Evolutionary conservation across 1,140 invertebrate species (phyloP), one percentile per base, ranked within the genome.

Genomic region (Phymorhynchus buccinoides): DNA sequence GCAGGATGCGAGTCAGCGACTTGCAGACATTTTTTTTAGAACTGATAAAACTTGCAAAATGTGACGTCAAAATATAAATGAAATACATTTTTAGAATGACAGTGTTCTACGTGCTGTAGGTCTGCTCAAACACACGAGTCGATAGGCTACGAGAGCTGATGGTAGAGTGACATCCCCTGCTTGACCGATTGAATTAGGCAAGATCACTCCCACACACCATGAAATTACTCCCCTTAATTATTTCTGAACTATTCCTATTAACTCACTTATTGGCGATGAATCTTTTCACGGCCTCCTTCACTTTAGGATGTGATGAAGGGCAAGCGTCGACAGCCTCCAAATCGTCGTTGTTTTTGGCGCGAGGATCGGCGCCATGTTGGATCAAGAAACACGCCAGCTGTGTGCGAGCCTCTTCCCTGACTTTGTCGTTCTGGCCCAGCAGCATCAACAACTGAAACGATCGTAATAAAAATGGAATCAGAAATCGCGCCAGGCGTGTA

Each of bases 361-460:
- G 22, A 12, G 80, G 52, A 62, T 82, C 80, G 22, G 62, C 52
- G 6, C 56, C 56, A 9, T n/a, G 52, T n/a, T 66, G 32, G 1
- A 82, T 4, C 56, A 82, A 27, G 37, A 82, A 66, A 52, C 52
- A 42, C 22, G 56, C 80, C 7, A 82, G 14, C 32, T 41, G 80
- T 27, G 37, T 66, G 56, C 80, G 27, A 7, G 14, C n/a, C 37
- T 82, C 56, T 37, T 82, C 80, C n/a, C 68, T 66, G 16, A 41
- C 35, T 41, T 39, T 82, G 30, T 39, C 22, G 16, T 14, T 27
- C 52, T 68, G 80, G 22, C 80, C 80, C 16, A 41, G 35, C 37
- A 82, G 37, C 56, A 41, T n/a, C 80, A 82, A 12, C 9, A 82
- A 22, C 80, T 82, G 80, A 14, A 80, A 22, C 22, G 48, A 27